Evolutionary conservation across 2,888 invertebrate genomes (phyloP), one percentile per base, ranked within the genome.

Genomic region (Limnephilus marmoratus): DNA sequence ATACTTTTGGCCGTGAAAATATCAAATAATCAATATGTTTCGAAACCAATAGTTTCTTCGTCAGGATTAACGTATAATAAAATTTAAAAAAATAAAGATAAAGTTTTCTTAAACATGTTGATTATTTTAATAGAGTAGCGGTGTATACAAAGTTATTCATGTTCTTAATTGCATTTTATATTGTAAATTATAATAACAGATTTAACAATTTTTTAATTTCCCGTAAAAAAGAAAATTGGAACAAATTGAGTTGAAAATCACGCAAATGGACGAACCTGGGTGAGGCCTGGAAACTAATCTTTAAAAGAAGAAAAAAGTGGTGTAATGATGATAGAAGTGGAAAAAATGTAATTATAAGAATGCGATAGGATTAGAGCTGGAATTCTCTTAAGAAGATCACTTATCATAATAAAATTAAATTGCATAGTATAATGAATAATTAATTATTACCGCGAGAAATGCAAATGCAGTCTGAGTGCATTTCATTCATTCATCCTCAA

Each of bases 401-500:
- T 68, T 68, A 68, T 68, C 68, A 68, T 68, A 68, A 68, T 68
- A 24, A 68, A 68, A 68, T 68, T 68, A 68, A 68, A 68, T 68
- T n/a, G 68, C 24, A 68, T 68, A 68, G 68, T 15, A 18, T 53
- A 68, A 68, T 68, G 68, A 53, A 18, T 53, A 68, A n/a, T 68
- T 24, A 68, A 68, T 68, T 68, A 68, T 68, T 68, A 68, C 24
- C 37, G 37, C 83, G 83, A 83, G 83, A 83, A 13, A 83, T 45
- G 86, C 86, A 86, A 45, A 86, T 86, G 45, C 9, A 12, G 41
- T n/a, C 86, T 29, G 41, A 83, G 45, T 45, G 86, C 41, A 49
- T 49, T 49, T 86, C 86, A 86, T 86, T 86, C 41, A 5, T 24
- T 29, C 86, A 49, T 49, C 45, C 68, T 68, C 68, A 68, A 68